Conservation (phyloP, 2,888 invertebrate genomes). For the Tachina lurida region DNA sequence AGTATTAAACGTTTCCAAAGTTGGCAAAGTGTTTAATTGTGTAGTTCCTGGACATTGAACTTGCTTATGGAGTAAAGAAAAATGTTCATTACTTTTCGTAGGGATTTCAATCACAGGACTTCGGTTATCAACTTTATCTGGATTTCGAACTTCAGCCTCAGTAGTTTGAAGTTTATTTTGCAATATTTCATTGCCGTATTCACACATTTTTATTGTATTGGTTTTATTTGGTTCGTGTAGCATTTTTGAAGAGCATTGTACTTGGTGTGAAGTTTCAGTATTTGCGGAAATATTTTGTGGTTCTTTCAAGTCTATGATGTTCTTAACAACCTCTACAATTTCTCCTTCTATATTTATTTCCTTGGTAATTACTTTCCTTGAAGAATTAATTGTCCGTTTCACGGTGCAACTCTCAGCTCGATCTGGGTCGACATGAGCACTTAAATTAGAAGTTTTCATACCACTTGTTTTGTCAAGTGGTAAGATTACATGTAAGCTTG, state of each 20-base stretch:
- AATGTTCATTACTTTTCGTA: background rate
- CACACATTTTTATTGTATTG: background rate
- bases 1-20: constrained; percentile 27
- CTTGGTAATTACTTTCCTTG: constrained; percentile 3
- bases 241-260: background rate
- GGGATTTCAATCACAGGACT: background rate
- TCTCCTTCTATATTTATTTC: constrained; percentile 50
- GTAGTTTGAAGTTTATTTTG: background rate
- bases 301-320: background rate
- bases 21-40: background rate
- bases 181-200: background rate
- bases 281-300: background rate
- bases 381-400: background rate
- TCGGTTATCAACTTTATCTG: background rate
- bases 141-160: background rate
- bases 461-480: too few species aligned
- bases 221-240: background rate
- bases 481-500: too few species aligned
- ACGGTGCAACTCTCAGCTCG: background rate
- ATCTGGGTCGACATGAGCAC: background rate
- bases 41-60: background rate
- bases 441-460: too few species aligned
- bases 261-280: background rate
- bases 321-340: constrained; percentile 44
- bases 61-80: background rate